phyloP scores from a whole-genome alignment of 1,140 invertebrate genomes.

The Drosophila funebris region DNA sequence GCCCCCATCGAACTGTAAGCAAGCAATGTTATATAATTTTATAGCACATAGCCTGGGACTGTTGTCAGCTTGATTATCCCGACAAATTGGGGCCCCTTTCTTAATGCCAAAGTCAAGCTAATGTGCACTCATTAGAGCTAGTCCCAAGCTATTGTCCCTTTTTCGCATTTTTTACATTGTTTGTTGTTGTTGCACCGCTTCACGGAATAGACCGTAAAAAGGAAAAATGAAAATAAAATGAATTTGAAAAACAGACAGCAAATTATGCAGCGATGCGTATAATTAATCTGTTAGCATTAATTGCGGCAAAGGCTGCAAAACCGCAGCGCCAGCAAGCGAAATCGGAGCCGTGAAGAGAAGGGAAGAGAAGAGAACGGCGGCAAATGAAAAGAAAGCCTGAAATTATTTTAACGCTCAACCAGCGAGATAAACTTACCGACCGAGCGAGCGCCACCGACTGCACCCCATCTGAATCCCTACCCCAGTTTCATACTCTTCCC shows the following conservation, averaged over 20 bases:
- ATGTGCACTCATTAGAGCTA: conserved; percentile 69
- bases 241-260: conserved; percentile 58
- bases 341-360: neutral
- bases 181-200: conserved; percentile 10
- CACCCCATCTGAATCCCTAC: too few relatives aligned
- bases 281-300: conserved; percentile 81
- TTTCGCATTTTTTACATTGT: conserved; percentile 5
- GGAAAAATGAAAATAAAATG: conserved; percentile 51
- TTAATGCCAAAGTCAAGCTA: conserved; percentile 48
- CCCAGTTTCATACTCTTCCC: neutral
- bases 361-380: neutral
- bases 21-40: conserved; percentile 2
- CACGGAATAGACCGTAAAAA: conserved; percentile 28
- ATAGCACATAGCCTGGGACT: conserved; percentile 1
- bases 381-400: conserved; percentile 45
- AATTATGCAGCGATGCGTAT: conserved; percentile 75
- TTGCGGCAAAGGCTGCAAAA: conserved; percentile 70
- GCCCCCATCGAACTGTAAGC: neutral
- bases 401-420: conserved; percentile 64
- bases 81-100: conserved; percentile 57
- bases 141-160: conserved; percentile 27
- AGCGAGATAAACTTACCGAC: conserved; percentile 59
- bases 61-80: conserved; percentile 63
- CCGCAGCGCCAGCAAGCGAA: conserved; percentile 46
- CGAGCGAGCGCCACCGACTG: conserved; percentile 1